phyloP scores from a whole-genome alignment of 2,888 invertebrate species.

The Drosophila fungiperda region DNA sequence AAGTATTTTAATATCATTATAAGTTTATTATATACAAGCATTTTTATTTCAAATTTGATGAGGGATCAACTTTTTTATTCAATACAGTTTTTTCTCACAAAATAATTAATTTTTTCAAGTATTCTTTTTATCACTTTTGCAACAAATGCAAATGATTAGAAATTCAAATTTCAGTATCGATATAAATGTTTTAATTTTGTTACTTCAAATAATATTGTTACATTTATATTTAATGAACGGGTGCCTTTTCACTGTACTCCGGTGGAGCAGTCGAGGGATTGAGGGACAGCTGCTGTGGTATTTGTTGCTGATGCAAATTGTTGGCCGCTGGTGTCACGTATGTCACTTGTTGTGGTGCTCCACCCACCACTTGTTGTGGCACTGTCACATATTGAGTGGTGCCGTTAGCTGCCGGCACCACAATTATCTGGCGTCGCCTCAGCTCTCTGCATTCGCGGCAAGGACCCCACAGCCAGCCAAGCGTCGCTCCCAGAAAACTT shows the following conservation, averaged over 20 bases:
- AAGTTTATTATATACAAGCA: neutral
- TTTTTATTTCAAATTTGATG: neutral
- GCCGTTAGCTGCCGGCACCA: constrained; percentile 3
- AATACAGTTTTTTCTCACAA: neutral
- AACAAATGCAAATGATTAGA: too few relatives aligned
- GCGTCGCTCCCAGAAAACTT: constrained; percentile 7
- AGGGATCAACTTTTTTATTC: neutral
- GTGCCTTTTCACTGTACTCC: constrained; percentile 16
- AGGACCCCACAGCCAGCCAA: constrained; percentile 26
- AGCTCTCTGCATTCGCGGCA: constrained; percentile 8
- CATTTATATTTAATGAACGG: neutral
- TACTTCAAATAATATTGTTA: neutral
- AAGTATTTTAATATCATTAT: neutral
- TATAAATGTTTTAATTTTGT: neutral
- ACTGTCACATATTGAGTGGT: constrained; percentile 6
- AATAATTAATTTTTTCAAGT: neutral
- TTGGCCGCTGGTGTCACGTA: neutral
- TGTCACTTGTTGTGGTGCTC: neutral
- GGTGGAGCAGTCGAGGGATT: constrained; percentile 5
- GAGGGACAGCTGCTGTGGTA: neutral
- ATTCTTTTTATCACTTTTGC: neutral
- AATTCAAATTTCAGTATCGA: neutral
- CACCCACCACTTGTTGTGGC: neutral
- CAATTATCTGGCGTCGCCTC: constrained; percentile 8
- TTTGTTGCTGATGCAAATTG: constrained; percentile 1